Conservation (phyloP, 1,140 invertebrate species). For the Hyposmocoma kahamanoa region DNA sequence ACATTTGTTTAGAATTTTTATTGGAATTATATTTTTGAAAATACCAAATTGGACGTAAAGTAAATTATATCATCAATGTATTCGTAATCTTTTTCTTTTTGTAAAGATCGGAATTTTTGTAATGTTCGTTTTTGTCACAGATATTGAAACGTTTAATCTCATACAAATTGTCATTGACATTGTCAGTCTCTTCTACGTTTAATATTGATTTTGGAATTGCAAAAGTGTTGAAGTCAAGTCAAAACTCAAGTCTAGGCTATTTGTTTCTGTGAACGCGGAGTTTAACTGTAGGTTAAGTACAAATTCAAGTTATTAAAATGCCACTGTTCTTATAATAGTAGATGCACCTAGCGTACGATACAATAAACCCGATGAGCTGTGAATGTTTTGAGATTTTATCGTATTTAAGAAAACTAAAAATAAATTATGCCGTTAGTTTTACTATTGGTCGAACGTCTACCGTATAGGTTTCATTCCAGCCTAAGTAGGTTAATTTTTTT, state of each 20-base stretch:
- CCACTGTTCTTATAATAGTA: constrained; percentile 73
- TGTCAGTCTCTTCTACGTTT: too few relatives aligned
- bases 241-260: constrained; percentile 40
- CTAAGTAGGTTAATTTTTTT: constrained; percentile 61
- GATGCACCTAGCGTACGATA: constrained; percentile 71
- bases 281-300: constrained; percentile 69
- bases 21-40: constrained; percentile 72
- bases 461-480: constrained; percentile 64
- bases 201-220: too few relatives aligned
- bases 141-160: too few relatives aligned
- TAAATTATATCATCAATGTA: constrained; percentile 57
- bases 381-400: constrained; percentile 73
- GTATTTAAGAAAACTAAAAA: constrained; percentile 66
- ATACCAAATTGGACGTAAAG: constrained; percentile 59
- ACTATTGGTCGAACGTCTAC: constrained; percentile 59
- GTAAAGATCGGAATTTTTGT: too few relatives aligned
- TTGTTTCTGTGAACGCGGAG: constrained; percentile 44
- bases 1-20: constrained; percentile 70
- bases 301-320: constrained; percentile 72
- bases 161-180: too few relatives aligned
- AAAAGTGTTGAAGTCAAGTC: too few relatives aligned
- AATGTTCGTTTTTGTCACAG: too few relatives aligned
- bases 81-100: too few relatives aligned
- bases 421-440: constrained; percentile 50
- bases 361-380: constrained; percentile 72